Base-by-base conservation (phyloP, 2,113 vertebrate genomes). In the Pleuronectes platessa region DNA sequence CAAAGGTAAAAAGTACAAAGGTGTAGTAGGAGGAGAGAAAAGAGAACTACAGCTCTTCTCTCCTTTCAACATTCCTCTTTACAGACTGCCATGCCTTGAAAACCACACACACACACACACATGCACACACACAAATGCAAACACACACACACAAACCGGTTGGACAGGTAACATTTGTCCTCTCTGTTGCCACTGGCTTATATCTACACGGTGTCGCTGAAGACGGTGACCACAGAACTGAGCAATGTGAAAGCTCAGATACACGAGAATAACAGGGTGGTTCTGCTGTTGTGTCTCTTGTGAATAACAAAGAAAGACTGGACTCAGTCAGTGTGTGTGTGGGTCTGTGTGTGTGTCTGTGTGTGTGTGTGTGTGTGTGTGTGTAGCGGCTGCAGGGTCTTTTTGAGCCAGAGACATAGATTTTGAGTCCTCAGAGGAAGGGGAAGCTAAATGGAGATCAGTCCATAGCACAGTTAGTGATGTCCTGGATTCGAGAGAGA, bases 371-470 rank as follows among this genome's bases (percentile, higher is more conserved):
- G 26, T 27, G 26, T 27, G 26, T 27, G 26, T 26, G n/a, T 54
- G 58, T 49, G 13, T 1, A 14, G 20, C 20, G 42, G 59, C 59
- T 76, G 4, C n/a, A 68, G 31, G 62, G 49, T 61, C 63, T 72
- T 59, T n/a, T 45, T 49, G 76, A 70, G 62, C 61, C 53, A 31
- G 62, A 87, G 64, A 76, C 76, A 85, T 17, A 82, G 76, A 86
- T 83, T 68, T 14, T 12, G n/a, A 54, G 68, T 74, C 71, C 80
- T 78, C 80, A 61, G 60, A 83, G 81, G 79, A 79, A 21, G 6
- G 5, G 40, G 71, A 47, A 74, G 71, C 81, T 89, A 87, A 86
- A 87, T 84, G 68, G 40, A 84, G 83, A 80, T 66, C 72, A 47
- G 31, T 64, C 47, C 12, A 59, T 66, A 83, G 74, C 78, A 84